Percentiles rank a stretch among this genome's conserved stretches.
phyloP scores from a whole-genome alignment of 2,113 vertebrate species.

The Alexandromys fortis region DNA sequence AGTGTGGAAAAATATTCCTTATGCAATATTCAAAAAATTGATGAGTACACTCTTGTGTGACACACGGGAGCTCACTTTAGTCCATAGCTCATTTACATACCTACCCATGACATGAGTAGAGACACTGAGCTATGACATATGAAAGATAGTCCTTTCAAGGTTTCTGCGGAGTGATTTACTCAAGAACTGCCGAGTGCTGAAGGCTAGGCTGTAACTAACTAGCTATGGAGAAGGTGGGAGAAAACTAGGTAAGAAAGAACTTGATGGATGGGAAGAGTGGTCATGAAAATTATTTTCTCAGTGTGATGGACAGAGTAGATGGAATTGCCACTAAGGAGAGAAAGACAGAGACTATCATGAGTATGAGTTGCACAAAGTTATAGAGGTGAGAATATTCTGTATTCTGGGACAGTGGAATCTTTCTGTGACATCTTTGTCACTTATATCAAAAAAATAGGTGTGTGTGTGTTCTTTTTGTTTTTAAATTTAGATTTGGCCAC shows the following conservation, averaged over 20 bases:
- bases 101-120: background rate
- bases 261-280: background rate
- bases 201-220: background rate
- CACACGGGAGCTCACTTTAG: fast-evolving
- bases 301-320: background rate
- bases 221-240: background rate
- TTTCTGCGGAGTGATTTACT: background rate
- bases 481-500: background rate
- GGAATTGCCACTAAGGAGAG: background rate
- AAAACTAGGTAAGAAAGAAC: background rate
- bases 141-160: background rate
- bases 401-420: background rate
- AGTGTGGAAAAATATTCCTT: background rate
- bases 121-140: background rate
- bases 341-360: fast-evolving
- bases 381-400: background rate
- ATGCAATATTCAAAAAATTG: background rate
- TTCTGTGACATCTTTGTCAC: background rate
- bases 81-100: background rate
- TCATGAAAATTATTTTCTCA: background rate
- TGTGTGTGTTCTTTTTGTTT: background rate
- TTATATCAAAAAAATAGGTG: background rate
- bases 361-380: background rate
- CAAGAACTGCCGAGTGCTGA: background rate
- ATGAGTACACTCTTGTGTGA: background rate